Base-by-base conservation (phyloP, 2,797 vertebrate species). In the Dendrocincla tyrannina region DNA sequence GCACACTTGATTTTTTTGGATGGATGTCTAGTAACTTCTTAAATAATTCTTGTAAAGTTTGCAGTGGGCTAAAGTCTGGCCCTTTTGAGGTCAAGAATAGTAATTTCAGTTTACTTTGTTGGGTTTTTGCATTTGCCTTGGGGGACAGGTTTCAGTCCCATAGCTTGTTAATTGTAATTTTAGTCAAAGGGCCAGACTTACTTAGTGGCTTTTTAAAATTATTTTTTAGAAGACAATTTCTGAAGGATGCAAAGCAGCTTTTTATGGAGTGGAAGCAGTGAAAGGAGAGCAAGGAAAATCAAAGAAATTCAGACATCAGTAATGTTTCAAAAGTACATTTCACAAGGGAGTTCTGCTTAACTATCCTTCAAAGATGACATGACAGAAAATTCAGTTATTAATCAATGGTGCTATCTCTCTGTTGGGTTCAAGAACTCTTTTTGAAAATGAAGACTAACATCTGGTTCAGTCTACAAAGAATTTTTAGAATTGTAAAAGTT, bases 301-400 rank as follows among this genome's bases (percentile, higher is more conserved):
- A 89, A 95, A 92, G 89, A 77, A 82, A 93, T 75, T 30, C 32
- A 85, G 58, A 82, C 73, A 88, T 93, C 70, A 92, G 56, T 90
- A 75, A 46, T 47, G 25, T 90, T 95, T 96, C 84, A 92, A 81
- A 94, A 90, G 33, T 88, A 63, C 18, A 28, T 96, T 91, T 95
- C 86, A 84, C 68, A 91, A 74, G 89, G 63, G 93, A 92, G 22
- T 56, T 90, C 87, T 88, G 74, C 83, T 90, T 91, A 93, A 68
- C 91, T 84, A 44, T 77, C 84, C 73, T 94, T 97, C 88, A 87
- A 85, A 94, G 73, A 85, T 84, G 82, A 92, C 70, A 84, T 44
- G 89, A 76, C 58, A 73, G 88, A 88, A 94, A 93, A 94, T 81
- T 84, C 10, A 9, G 84, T 89, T 93, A 85, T 91, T 96, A 95